These are phyloP conservation scores for Myotis vivesi DNA, from an alignment of 2,797 vertebrate genomes.

Conservation along the genomic window DNA sequence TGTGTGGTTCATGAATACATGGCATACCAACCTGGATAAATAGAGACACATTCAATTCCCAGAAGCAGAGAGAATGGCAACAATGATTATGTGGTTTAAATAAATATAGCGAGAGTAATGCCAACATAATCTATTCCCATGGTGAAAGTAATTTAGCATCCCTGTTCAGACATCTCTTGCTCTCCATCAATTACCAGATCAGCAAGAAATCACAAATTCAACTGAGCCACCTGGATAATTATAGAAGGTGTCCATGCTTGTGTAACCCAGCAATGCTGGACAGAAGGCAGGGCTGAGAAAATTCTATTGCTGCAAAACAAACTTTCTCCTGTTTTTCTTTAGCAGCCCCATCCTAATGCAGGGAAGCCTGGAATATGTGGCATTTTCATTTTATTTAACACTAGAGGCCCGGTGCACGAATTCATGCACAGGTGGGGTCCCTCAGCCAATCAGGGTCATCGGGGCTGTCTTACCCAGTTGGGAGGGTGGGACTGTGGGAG, in stretches of 20 bases:
- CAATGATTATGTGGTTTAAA: slow-evolving; percentile 71
- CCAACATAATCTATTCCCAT: slow-evolving; percentile 70
- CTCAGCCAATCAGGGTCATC: too few species aligned
- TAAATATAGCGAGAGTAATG: slow-evolving; percentile 68
- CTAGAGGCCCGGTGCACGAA: too few species aligned
- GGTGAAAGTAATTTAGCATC: slow-evolving; percentile 76
- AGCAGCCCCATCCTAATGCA: background rate
- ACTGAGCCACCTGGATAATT: slow-evolving; percentile 51
- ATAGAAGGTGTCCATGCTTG: slow-evolving; percentile 32
- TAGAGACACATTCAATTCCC: slow-evolving; percentile 42
- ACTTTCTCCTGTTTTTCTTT: background rate
- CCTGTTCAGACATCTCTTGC: slow-evolving; percentile 66
- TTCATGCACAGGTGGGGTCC: too few species aligned
- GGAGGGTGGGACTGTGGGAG: too few species aligned
- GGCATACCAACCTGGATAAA: slow-evolving; percentile 29
- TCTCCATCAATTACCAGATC: slow-evolving; percentile 77
- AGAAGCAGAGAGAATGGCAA: slow-evolving; percentile 67
- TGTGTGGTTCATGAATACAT: background rate
- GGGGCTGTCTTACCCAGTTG: too few species aligned
- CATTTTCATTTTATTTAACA: slow-evolving; percentile 23
- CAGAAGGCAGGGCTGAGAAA: background rate
- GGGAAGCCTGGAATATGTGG: background rate
- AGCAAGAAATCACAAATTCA: slow-evolving; percentile 65
- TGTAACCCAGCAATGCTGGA: background rate
- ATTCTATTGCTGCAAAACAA: background rate